Base-by-base conservation (phyloP, 2,888 invertebrate genomes). In the Leptinotarsa rubiginosa region DNA sequence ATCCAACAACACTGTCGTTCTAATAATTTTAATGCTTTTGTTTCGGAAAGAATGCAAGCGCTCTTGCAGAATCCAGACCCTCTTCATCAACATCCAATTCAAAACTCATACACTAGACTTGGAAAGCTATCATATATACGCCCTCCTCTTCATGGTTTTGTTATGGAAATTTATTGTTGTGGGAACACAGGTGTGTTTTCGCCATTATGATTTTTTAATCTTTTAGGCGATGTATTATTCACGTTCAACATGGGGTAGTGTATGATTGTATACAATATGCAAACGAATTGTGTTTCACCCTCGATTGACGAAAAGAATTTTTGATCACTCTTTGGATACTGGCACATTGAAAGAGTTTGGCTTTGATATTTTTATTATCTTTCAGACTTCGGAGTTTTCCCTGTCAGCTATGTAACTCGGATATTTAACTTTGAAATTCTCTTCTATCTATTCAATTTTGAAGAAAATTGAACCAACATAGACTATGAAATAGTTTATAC, bases 181-280 rank as follows among this genome's bases (percentile, higher is more conserved):
- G 68, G 25, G 67, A 50, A 67, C 41, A 54, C 68, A 68, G 68
- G 68, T 68, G 68, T n/a, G 68, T 67, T 67, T 67, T 22, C 18
- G 50, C 54, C 41, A 68, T 68, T 68, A 68, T 54, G 16, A 41
- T 54, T 68, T 68, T 68, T 25, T 68, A 54, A 68, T 54, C 68
- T 68, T 68, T 54, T 54, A 25, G 68, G 54, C n/a, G 25, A 54
- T 25, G 54, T 16, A 54, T 54, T 54, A 25, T 54, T 68, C 68
- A 68, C 68, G 68, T 68, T 16, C 68, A 22, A 3, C 65, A 54
- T 25, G 68, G 68, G 68, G 52, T 31, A 41, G 68, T 54, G n/a
- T 54, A 54, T 68, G 54, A 68, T 18, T 25, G 20, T 59, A 59
- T 18, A 18, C 20, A 49, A 31, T 52, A 41, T 50, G 31, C 52